phyloP scores from a whole-genome alignment of 2,797 vertebrate genomes.

The Typhlichthys eigenmanni region DNA sequence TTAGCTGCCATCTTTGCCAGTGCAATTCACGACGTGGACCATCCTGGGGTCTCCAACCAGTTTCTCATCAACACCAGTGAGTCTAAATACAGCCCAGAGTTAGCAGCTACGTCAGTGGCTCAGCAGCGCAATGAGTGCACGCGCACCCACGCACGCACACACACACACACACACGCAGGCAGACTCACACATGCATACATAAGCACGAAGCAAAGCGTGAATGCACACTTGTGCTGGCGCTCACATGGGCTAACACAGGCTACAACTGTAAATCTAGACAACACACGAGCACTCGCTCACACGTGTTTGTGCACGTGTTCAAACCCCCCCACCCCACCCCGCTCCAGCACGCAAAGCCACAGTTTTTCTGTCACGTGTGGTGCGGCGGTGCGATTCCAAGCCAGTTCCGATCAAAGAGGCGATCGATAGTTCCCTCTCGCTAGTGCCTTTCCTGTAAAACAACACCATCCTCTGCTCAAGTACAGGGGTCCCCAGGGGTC shows the following conservation, averaged over 20 bases:
- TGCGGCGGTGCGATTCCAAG: conserved; percentile 24
- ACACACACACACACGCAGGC: conserved; percentile 27
- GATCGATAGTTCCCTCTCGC: conserved; percentile 30
- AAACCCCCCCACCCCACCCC: neutral
- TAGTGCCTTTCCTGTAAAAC: conserved; percentile 5
- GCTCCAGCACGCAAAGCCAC: neutral
- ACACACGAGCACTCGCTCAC: too few relatives aligned
- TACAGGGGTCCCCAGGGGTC: neutral
- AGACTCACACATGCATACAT: conserved; percentile 11
- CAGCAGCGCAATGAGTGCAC: neutral
- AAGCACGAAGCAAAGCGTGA: neutral
- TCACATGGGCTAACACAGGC: neutral
- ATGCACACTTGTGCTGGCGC: neutral
- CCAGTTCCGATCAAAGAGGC: conserved; percentile 31
- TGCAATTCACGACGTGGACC: conserved; percentile 98
- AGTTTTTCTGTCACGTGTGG: conserved; percentile 12
- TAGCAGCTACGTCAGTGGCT: conserved; percentile 39
- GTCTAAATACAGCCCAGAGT: conserved; percentile 57
- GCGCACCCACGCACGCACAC: conserved; percentile 1
- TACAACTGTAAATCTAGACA: too few relatives aligned
- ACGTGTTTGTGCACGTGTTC: neutral
- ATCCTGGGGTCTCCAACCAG: conserved; percentile 98
- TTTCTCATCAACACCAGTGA: conserved; percentile 99
- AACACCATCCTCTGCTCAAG: conserved; percentile 14
- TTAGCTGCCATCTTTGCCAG: conserved; percentile 98